Evolutionary conservation across 1,140 invertebrate species (phyloP), one percentile per base, ranked within the genome.

Genomic region (Drosophila insularis): DNA sequence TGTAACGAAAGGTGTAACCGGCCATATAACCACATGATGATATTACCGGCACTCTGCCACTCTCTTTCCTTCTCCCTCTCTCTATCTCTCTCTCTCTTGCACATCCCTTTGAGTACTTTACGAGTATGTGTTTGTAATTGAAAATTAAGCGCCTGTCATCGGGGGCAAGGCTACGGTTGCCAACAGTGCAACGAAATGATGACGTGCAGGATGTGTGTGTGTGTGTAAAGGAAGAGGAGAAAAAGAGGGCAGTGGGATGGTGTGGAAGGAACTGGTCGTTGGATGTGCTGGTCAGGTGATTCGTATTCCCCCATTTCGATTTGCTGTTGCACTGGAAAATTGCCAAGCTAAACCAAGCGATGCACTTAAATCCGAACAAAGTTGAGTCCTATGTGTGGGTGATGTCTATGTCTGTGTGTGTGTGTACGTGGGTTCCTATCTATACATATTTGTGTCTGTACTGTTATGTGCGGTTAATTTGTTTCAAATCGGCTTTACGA

Each of bases 111-210:
- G 14, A 32, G 14, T 58, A 19, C 14, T 58, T 58, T 58, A 58
- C 56, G 53, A 27, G 39, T 35, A 58, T 64, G 53, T 39, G 39
- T 35, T 40, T 40, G 11, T 55, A 62, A 50, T 46, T 53, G 56
- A 64, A 55, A 43, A 65, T 55, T 46, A 65, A 65, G 55, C 55
- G 55, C 55, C 55, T 58, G 55, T 58, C 60, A 68, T 67, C 62
- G 58, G 14, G 46, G 32, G 32, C 60, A 50, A 32, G 37, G 59
- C 50, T n/a, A 35, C n/a, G 58, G 21, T 21, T 53, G 50, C 58
- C 54, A 19, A 37, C 40, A 19, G 55, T 32, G 55, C 31, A 19
- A n/a, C 31, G 32, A 58, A 56, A 56, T 58, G 31, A 35, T 58
- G 55, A 58, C 14, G 6, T 17, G 10, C 14, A 35, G 55, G 17